Evolutionary conservation across 2,113 vertebrate genomes (phyloP).

Genomic region (Litocranius walleri): DNA sequence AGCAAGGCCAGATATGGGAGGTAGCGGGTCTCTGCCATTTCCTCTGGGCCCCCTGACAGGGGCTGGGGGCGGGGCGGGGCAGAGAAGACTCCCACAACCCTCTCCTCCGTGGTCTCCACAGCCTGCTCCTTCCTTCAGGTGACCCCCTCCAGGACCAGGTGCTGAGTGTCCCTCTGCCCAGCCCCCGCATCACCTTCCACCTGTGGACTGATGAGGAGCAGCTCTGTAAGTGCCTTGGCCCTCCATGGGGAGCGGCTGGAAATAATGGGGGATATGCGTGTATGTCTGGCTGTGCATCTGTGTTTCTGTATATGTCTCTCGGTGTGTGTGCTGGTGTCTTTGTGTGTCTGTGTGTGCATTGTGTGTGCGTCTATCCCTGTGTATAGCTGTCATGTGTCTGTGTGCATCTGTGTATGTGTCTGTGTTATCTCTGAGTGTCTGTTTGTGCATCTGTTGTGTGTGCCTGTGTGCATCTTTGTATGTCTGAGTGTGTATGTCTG

Average conservation of each 20-base stretch:
- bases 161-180: constrained; percentile 83
- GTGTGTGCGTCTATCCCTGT: accelerated
- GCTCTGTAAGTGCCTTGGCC: constrained; percentile 82
- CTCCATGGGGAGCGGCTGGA: background rate
- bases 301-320: background rate
- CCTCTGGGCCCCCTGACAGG: background rate
- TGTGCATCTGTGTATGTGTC: background rate
- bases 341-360: background rate
- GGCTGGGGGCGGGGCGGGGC: background rate
- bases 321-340: too few species aligned
- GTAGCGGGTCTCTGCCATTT: background rate
- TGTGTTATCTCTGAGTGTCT: background rate
- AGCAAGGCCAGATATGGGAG: background rate
- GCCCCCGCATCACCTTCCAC: constrained; percentile 92
- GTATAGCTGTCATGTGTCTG: background rate
- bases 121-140: constrained; percentile 57
- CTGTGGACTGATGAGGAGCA: constrained; percentile 91
- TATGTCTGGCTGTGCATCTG: background rate
- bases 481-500: background rate
- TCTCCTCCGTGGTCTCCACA: background rate
- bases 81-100: background rate
- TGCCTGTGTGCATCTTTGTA: background rate
- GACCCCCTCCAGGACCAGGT: constrained; percentile 19
- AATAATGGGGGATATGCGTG: background rate
- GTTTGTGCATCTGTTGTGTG: too few species aligned